phyloP scores from a whole-genome alignment of 2,113 vertebrate genomes.

The Gopherus evgoodei region DNA sequence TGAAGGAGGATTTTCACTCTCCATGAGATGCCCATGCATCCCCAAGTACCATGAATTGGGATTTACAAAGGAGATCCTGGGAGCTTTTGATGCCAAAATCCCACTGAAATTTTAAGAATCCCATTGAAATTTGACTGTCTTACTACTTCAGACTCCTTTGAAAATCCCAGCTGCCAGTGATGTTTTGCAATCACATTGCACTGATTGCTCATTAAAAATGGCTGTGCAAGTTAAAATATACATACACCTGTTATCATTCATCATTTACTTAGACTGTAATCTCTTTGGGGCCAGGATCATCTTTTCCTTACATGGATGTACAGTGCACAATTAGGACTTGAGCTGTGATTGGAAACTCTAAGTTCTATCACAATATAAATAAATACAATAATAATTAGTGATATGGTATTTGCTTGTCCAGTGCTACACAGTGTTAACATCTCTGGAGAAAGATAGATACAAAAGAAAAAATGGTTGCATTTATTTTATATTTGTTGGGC shows the following conservation, averaged over 20 bases:
- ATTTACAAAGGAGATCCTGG: not conserved
- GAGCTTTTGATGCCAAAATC: not conserved
- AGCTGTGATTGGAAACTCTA: not conserved
- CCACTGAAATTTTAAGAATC: not conserved
- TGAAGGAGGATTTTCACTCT: not conserved
- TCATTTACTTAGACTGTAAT: not conserved
- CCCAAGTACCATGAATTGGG: not conserved
- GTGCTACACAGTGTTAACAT: accelerated
- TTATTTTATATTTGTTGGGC: not conserved
- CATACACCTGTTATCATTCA: not conserved
- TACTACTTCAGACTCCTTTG: not conserved
- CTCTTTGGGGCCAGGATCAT: not conserved
- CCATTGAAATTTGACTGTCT: not conserved
- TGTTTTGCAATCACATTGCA: not conserved
- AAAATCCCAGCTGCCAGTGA: not conserved
- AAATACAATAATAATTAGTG: not conserved
- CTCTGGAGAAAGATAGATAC: not conserved
- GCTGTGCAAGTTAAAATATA: not conserved
- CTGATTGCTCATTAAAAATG: not conserved
- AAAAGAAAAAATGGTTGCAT: not conserved
- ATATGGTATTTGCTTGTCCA: not conserved
- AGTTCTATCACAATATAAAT: not conserved
- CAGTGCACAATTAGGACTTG: not conserved
- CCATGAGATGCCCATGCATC: not conserved
- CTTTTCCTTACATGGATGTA: not conserved